Evolutionary conservation across 1,140 invertebrate species (phyloP), one percentile per base, ranked within the genome.

Genomic region (Drosophila dunni): DNA sequence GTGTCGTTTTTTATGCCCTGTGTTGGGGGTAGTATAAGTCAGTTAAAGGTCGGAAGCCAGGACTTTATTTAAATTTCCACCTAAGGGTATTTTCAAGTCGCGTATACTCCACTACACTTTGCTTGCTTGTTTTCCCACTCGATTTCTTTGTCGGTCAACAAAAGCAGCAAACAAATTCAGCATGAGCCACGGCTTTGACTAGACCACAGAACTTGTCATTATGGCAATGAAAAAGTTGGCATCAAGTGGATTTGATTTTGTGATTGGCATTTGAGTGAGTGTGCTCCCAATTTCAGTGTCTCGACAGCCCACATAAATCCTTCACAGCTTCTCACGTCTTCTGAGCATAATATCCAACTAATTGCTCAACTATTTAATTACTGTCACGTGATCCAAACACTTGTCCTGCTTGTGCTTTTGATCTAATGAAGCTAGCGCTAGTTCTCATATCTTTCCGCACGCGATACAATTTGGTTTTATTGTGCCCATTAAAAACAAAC

Each of bases 301-400:
- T 36, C 8, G 29, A 15, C 8, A 34, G 50, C n/a, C 15, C 50
- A 36, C 29, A 34, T 53, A 53, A 36, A 53, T 53, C 50, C 20
- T 51, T 13, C 11, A 15, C 7, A 53, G 17, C 15, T 24, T 20
- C 42, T 13, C 44, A 51, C 7, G 9, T 53, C 50, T n/a, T 53
- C 3, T 33, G 50, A 9, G 33, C 61, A 68, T 78, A 65, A 75
- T 63, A 60, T 50, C n/a, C 9, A 3, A 40, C 58, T 88, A 85
- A 85, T 86, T 78, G 68, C 76, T 65, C 70, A 82, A 78, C 75
- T 79, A 71, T 88, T 79, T 88, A 86, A 88, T 82, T 76, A 48
- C 60, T 34, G 24, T 33, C 56, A 63, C 75, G 44, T 50, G 82
- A 33, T 60, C 61, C 62, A 44, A 24, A 34, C 57, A 40, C 56